Conservation (phyloP, 37 sponge, comb jelly and placozoan species). For the Agelas oroides region DNA sequence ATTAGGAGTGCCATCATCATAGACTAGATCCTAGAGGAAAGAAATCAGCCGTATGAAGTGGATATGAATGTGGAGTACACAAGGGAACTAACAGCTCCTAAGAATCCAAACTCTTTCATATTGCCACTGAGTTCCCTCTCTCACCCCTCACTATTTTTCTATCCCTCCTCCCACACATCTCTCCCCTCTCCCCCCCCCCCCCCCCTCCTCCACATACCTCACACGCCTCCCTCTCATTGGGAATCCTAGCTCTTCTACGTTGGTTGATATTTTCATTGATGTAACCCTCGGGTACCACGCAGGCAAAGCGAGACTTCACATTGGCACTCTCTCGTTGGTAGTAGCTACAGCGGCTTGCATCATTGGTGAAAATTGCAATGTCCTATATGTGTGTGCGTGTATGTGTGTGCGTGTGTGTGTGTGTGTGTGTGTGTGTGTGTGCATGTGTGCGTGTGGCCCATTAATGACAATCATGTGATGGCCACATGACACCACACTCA, state of each 20-base stretch:
- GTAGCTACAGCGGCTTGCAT: constrained; percentile 77
- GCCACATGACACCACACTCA: constrained; percentile 28
- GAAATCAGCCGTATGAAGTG: too few species aligned
- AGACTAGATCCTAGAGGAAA: constrained; percentile 1
- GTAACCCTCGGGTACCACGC: constrained; percentile 67
- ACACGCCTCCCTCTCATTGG: constrained; percentile 86
- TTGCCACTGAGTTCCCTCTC: too few species aligned
- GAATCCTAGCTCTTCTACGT: constrained; percentile 57
- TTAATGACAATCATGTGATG: not conserved
- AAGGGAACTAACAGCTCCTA: not conserved
- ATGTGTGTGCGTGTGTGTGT: not conserved
- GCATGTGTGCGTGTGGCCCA: not conserved
- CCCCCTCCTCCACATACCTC: constrained; percentile 44
- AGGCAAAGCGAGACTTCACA: constrained; percentile 87
- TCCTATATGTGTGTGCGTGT: constrained; percentile 56
- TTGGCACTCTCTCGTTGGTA: constrained; percentile 87
- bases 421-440: not conserved
- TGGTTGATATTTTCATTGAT: constrained; percentile 41
- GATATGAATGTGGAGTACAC: not conserved
- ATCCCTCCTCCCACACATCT: not conserved
- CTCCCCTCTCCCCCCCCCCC: too few species aligned
- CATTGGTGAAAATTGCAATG: constrained; percentile 93
- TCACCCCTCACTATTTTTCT: too few species aligned
- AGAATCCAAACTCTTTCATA: too few species aligned
- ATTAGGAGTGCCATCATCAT: constrained; percentile 20